A percentile compares a stretch with the other conserved stretches of the same genome.
These are phyloP conservation scores for Hassar affinis DNA, from an alignment of 2,113 vertebrate genomes.

Conservation along the genomic window DNA sequence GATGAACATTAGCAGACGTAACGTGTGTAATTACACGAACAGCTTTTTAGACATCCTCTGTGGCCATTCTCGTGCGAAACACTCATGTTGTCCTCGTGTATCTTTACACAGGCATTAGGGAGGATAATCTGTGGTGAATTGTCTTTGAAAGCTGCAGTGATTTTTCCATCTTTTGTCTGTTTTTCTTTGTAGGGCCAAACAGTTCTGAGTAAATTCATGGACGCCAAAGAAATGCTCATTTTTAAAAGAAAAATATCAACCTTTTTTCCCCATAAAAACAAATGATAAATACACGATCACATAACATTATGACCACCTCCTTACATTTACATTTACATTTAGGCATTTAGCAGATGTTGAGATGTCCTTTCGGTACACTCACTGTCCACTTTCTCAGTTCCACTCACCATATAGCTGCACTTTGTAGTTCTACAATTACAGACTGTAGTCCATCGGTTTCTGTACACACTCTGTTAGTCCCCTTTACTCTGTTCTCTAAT, in stretches of 20 bases:
- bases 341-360: no score
- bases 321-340: no score
- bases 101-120: neutral
- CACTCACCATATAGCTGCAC: no score
- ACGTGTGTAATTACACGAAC: constrained; percentile 40
- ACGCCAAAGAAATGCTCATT: neutral
- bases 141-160: neutral
- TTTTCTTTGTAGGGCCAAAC: neutral
- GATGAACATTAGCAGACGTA: constrained; percentile 68
- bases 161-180: neutral
- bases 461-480: no score
- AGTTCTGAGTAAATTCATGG: neutral
- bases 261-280: neutral
- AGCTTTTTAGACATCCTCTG: neutral
- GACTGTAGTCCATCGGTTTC: no score
- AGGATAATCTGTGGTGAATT: neutral
- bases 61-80: neutral
- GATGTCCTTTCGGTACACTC: no score
- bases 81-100: neutral
- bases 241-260: neutral
- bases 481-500: no score
- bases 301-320: no score
- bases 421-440: no score
- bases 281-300: neutral
- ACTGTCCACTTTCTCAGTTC: no score